phyloP scores from a whole-genome alignment of 2,113 vertebrate species.

The Poeciliopsis occidentalis region DNA sequence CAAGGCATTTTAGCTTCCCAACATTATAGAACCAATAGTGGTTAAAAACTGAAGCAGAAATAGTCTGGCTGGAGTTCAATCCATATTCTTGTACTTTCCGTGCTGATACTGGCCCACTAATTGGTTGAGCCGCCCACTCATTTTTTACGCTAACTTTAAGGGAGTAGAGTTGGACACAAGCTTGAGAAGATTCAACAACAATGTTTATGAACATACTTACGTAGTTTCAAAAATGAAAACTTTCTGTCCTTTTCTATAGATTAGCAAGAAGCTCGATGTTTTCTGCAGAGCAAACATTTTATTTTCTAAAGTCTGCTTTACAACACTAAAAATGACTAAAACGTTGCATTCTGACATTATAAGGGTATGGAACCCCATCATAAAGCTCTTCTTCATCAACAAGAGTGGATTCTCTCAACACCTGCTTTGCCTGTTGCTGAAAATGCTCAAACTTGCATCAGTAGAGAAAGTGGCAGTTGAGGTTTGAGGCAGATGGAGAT shows the following conservation, averaged over 20 bases:
- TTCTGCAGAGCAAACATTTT: no score
- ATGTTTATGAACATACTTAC: no score
- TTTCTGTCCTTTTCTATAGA: not conserved
- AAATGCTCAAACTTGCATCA: conserved; percentile 31
- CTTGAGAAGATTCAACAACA: not conserved
- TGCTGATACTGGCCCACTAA: not conserved
- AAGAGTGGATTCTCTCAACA: no score
- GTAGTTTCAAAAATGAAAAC: no score
- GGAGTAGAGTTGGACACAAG: not conserved
- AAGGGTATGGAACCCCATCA: not conserved
- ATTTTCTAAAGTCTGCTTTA: not conserved
- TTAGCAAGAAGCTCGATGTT: not conserved
- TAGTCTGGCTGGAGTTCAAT: not conserved
- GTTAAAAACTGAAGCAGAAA: not conserved
- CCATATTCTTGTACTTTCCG: not conserved
- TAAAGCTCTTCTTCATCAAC: not conserved
- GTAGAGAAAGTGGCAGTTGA: conserved; percentile 23
- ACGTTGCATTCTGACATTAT: not conserved
- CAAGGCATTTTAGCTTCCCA: no score
- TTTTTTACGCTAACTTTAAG: not conserved
- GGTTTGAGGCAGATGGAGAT: conserved; percentile 38
- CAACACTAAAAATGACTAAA: not conserved
- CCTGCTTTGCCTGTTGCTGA: no score
- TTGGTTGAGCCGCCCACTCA: not conserved
- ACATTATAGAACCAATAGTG: no score